Conservation (phyloP, 30 jellyfish, hydroid and myxozoan genomes). For the Turritopsis dohrnii region DNA sequence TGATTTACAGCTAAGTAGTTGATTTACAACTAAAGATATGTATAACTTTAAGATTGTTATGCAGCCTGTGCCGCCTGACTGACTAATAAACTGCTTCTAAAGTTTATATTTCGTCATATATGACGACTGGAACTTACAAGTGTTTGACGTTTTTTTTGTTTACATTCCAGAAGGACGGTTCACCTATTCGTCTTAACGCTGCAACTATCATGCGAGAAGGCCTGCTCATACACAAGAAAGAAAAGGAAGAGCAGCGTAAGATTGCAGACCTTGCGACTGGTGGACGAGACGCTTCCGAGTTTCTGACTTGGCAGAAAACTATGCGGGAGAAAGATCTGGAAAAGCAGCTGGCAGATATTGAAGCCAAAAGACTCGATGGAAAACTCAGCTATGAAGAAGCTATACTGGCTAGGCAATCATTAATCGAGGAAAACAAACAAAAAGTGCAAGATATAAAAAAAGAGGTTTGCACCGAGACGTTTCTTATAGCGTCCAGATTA, state of each 20-base stretch:
- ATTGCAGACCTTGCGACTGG: conserved; percentile 35
- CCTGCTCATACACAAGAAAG: conserved; percentile 54
- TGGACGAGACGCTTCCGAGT: conserved; percentile 84
- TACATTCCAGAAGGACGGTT: conserved; percentile 33
- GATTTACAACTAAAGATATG: too few species aligned
- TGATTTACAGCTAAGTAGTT: too few species aligned
- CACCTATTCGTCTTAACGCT: conserved; percentile 83
- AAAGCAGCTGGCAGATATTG: conserved; percentile 48
- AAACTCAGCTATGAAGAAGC: conserved; percentile 88
- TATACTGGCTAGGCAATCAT: conserved; percentile 61
- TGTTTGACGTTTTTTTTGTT: too few species aligned
- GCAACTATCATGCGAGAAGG: conserved; percentile 93
- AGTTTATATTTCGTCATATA: too few species aligned
- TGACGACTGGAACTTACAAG: too few species aligned
- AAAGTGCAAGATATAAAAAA: conserved; percentile 60
- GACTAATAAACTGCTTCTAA: too few species aligned
- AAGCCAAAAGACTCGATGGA: conserved; percentile 40
- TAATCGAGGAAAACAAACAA: conserved; percentile 61
- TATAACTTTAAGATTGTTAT: too few species aligned
- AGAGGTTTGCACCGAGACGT: conserved; percentile 43
- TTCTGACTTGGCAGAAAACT: conserved; percentile 70
- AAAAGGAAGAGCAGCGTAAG: conserved; percentile 53
- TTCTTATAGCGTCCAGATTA: neutral
- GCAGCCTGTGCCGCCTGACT: too few species aligned
- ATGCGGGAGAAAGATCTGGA: conserved; percentile 37